A percentile compares a stretch with the other conserved stretches of the same genome.
Conservation (phyloP, 2,797 vertebrate genomes). For the Austrolebias charrua region DNA sequence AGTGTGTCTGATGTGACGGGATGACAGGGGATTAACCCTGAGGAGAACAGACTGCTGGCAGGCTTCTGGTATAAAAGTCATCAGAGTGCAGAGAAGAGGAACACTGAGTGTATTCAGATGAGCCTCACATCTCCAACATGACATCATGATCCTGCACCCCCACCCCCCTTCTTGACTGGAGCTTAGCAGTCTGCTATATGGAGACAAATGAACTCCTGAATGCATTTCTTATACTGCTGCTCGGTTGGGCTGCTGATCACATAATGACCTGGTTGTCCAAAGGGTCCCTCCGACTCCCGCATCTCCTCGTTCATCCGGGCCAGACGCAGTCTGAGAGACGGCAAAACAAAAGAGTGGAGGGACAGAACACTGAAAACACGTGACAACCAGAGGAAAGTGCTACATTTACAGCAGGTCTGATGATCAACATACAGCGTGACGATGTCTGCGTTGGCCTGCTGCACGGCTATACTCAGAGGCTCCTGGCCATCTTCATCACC, state of each 20-base stretch:
- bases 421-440: slow-evolving; percentile 88
- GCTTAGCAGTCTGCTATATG: slow-evolving; percentile 90
- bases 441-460: slow-evolving; percentile 95
- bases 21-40: no score
- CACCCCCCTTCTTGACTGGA: slow-evolving; percentile 19
- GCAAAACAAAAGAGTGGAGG: background rate
- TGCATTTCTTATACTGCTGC: slow-evolving; percentile 95
- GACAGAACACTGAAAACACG: background rate
- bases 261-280: slow-evolving; percentile 91
- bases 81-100: no score
- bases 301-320: slow-evolving; percentile 98
- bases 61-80: no score
- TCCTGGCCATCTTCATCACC: slow-evolving; percentile 90
- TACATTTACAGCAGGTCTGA: background rate
- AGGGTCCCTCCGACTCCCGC: slow-evolving; percentile 92
- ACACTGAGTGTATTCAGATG: no score
- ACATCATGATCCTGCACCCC: no score
- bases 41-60: no score
- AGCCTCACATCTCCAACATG: no score
- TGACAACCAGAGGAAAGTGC: background rate
- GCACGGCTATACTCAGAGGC: slow-evolving; percentile 91
- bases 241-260: slow-evolving; percentile 93
- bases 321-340: slow-evolving; percentile 87
- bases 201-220: slow-evolving; percentile 98
- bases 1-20: no score